Conservation (phyloP, 2,797 vertebrate species). For the Pseudomugil gertrudae region DNA sequence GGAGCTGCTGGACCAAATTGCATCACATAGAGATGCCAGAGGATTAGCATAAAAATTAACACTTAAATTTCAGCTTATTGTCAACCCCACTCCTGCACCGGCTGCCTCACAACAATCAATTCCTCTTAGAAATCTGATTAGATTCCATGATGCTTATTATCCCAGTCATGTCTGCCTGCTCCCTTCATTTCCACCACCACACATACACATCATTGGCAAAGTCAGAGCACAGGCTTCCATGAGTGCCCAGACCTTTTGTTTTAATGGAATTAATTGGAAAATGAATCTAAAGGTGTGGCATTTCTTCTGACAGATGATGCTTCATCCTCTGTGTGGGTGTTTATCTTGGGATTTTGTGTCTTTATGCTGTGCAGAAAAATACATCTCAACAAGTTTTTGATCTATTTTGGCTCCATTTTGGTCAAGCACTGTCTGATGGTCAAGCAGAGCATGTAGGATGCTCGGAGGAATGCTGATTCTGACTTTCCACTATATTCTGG, state of each 20-base stretch:
- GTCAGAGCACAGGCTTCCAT: constrained; percentile 43
- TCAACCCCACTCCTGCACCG: constrained; percentile 97
- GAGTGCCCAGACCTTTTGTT: constrained; percentile 89
- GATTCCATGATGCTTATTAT: constrained; percentile 99
- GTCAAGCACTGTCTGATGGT: constrained; percentile 11
- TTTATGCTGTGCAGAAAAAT: constrained; percentile 5
- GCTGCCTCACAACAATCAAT: constrained; percentile 98
- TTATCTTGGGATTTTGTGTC: constrained; percentile 29
- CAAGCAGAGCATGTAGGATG: constrained; percentile 15
- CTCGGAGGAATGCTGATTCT: constrained; percentile 33
- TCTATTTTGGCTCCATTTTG: background rate
- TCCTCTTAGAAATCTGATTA: constrained; percentile 99
- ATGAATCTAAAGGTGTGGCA: constrained; percentile 96
- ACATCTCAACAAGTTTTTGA: background rate
- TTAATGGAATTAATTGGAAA: constrained; percentile 94
- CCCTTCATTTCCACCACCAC: constrained; percentile 81
- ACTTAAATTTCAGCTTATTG: constrained; percentile 99
- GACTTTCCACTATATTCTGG: constrained; percentile 75
- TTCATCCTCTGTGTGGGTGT: constrained; percentile 32
- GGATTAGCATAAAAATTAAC: constrained; percentile 99
- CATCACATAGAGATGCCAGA: constrained; percentile 97
- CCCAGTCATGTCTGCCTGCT: constrained; percentile 95
- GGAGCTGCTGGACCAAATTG: constrained; percentile 89
- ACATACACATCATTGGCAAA: constrained; percentile 50
- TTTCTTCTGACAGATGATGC: constrained; percentile 85